Conservation (phyloP, 2,888 invertebrate genomes). For the Terebella lapidaria region DNA sequence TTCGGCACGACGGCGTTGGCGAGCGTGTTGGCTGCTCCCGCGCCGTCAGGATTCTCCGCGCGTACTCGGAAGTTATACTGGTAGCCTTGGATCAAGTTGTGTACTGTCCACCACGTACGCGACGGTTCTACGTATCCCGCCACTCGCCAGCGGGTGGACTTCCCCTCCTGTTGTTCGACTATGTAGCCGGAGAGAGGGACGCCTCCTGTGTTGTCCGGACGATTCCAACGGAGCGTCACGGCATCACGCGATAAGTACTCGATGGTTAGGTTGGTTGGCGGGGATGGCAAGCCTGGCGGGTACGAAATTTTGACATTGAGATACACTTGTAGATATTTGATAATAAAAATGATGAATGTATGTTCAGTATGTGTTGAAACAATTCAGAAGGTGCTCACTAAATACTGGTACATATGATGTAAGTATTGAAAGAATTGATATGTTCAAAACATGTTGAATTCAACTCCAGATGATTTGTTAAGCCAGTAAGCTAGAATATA, state of each 20-base stretch:
- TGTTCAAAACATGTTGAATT: no score
- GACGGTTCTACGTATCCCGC: conserved; percentile 34
- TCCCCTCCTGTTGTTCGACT: conserved; percentile 50
- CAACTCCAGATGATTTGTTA: no score
- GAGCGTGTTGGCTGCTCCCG: conserved; percentile 28
- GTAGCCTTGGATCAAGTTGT: conserved; percentile 30
- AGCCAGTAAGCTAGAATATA: no score
- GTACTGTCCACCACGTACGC: conserved; percentile 31
- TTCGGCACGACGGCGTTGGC: conserved; percentile 17
- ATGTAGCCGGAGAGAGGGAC: conserved; percentile 83
- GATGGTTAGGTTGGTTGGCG: conserved; percentile 35
- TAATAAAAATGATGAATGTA: no score
- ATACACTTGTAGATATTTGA: no score
- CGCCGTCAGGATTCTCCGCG: conserved; percentile 78
- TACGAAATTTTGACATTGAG: no score
- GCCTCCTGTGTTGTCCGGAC: conserved; percentile 86
- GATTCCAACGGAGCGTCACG: conserved; percentile 73
- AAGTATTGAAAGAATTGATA: no score
- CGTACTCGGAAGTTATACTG: conserved; percentile 79
- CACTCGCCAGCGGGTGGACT: conserved; percentile 27
- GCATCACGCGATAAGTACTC: conserved; percentile 37
- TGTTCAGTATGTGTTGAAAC: no score
- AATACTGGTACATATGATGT: no score
- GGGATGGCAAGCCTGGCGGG: conserved; percentile 27
- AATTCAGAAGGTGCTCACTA: no score